A percentile compares a stretch with the other conserved stretches of the same genome.
Conservation (phyloP, 2,797 vertebrate species). For the Cynopterus sphinx region DNA sequence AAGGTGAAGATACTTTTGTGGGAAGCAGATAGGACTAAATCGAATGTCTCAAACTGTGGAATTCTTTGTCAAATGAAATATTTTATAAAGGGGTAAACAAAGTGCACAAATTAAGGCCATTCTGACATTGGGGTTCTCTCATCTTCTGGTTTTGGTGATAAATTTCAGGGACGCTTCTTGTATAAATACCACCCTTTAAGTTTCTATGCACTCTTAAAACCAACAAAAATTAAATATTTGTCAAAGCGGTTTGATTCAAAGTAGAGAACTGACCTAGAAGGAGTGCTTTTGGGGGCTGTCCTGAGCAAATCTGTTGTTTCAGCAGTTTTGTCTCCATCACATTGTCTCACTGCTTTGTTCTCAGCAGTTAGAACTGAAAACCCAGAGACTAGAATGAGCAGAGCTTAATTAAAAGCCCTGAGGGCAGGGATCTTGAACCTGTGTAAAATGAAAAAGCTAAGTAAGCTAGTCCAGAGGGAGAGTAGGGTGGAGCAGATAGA, state of each 20-base stretch:
- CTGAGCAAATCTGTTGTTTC: not conserved
- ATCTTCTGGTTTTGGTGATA: not conserved
- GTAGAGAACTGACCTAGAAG: not conserved
- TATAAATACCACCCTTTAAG: not conserved
- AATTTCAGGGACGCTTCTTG: not conserved
- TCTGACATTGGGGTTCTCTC: not conserved
- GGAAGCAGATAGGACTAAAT: not conserved
- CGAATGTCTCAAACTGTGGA: not conserved
- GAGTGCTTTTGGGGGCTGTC: not conserved
- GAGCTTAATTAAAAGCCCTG: not conserved
- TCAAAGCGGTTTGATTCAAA: not conserved
- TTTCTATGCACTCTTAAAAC: not conserved
- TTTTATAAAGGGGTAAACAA: not conserved
- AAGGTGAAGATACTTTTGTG: not conserved
- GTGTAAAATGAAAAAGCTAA: not conserved
- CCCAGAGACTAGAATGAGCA: not conserved
- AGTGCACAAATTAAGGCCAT: not conserved
- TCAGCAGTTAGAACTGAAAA: not conserved
- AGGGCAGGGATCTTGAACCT: rapidly evolving
- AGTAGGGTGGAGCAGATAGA: not conserved
- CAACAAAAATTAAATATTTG: not conserved
- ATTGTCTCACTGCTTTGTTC: no score
- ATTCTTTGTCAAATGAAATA: not conserved
- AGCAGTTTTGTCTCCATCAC: not conserved
- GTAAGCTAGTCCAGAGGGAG: not conserved